Base-by-base conservation (phyloP, 2,888 invertebrate species). In the Andrena flavipes region DNA sequence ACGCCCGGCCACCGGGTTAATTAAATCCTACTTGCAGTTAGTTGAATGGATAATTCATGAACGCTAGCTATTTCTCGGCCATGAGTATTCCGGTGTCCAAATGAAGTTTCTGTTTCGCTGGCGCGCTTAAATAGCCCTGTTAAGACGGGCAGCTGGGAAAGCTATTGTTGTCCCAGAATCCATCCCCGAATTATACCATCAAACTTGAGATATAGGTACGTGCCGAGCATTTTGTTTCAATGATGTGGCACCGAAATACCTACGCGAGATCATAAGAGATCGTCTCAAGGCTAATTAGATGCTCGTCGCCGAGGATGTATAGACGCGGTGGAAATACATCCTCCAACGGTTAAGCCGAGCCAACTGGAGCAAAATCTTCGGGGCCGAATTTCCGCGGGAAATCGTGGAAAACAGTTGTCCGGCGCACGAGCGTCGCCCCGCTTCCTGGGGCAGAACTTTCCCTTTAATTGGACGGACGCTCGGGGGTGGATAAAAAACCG, bases 391-490 rank as follows among this genome's bases (percentile, higher is more conserved):
- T 59, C 48, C 68, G 65, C 35, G 73, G 60, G 23, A 56, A 78
- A 78, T 65, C 60, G 70, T 8, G 20, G 20, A 10, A 54, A 80
- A 68, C 71, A n/a, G 23, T n/a, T 54, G 64, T 64, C 26, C 8
- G 33, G 49, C 59, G 76, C 77, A 80, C 73, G 67, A 84, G 74
- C 80, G 48, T 70, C 70, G 73, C 68, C 56, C 49, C 33, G 64
- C 33, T 60, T 71, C 62, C 63, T 60, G 67, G 8, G 56, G 29
- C 71, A 56, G 68, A 80, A 86, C 84, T 87, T 84, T 86, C 68
- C 72, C 80, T 82, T 87, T 88, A 87, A 87, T 87, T 88, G 87
- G 79, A 82, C 79, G 63, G 63, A 73, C 73, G 76, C 64, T 84
- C 65, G 67, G 35, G 42, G 51, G 75, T 16, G 48, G 76, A 80